phyloP scores from a whole-genome alignment of 2,797 vertebrate genomes.

The Tauraco hartlaubi region DNA sequence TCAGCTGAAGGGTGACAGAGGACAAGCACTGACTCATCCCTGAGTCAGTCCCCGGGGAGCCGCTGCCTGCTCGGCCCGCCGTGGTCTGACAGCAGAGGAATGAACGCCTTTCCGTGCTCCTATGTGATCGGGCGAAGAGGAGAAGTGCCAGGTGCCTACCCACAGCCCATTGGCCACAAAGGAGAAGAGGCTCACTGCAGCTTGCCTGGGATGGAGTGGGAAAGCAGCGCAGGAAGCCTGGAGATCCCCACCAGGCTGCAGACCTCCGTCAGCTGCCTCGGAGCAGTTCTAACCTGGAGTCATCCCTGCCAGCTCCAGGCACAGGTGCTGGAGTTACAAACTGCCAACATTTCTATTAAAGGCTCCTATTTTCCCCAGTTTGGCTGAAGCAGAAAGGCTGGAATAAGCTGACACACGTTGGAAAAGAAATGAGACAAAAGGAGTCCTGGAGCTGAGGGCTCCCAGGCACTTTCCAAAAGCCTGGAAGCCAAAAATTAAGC shows the following conservation, averaged over 20 bases:
- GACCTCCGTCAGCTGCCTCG: background rate
- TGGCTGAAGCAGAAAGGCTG: background rate
- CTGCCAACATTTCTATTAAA: background rate
- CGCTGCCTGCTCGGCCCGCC: background rate
- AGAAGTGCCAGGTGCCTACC: background rate
- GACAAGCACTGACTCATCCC: background rate
- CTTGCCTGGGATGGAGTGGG: fast-evolving
- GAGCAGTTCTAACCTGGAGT: background rate
- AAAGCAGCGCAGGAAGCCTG: background rate
- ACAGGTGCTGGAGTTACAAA: background rate
- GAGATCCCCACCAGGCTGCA: background rate
- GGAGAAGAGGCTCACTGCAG: background rate
- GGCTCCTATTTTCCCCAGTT: background rate
- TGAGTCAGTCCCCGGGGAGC: background rate
- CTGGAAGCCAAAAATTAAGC: background rate
- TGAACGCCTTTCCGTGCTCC: background rate
- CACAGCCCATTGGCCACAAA: background rate
- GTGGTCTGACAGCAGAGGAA: background rate
- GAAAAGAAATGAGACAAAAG: slow-evolving; percentile 2
- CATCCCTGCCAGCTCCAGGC: background rate
- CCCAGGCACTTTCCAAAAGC: background rate
- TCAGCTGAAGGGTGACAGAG: background rate
- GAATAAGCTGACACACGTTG: background rate
- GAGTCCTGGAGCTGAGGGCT: background rate
- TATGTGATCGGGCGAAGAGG: fast-evolving